phyloP scores from a whole-genome alignment of 2,888 invertebrate species.

The Amblyjoppa proteus region DNA sequence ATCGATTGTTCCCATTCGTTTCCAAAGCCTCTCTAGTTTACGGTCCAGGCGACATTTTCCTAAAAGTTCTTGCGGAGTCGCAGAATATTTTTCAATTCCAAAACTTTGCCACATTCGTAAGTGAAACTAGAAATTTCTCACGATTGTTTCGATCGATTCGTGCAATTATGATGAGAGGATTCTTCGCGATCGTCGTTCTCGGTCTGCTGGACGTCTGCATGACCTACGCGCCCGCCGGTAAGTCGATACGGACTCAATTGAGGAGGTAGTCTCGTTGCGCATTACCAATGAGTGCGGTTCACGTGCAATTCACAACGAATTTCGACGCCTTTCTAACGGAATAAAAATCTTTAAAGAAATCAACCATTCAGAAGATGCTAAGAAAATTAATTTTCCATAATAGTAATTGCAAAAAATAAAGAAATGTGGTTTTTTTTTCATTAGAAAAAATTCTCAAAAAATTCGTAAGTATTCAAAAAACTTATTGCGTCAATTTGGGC shows the following conservation, averaged over 20 bases:
- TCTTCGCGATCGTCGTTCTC: constrained; percentile 10
- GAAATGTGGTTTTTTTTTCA: too few species aligned
- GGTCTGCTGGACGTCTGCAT: constrained; percentile 18
- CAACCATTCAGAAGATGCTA: too few species aligned
- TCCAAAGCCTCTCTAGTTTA: constrained; percentile 34
- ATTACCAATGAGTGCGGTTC: too few species aligned
- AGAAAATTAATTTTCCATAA: too few species aligned
- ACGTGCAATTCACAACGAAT: too few species aligned
- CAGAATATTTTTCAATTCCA: neutral
- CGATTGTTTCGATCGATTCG: neutral
- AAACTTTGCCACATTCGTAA: neutral
- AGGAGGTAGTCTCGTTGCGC: too few species aligned
- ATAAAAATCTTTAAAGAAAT: too few species aligned
- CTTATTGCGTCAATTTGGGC: too few species aligned
- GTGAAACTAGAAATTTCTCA: neutral
- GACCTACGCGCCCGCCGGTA: constrained; percentile 40
- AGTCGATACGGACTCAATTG: neutral
- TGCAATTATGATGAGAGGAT: constrained; percentile 36
- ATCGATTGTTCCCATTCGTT: constrained; percentile 48
- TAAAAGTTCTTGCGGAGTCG: neutral
- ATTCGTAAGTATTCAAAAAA: too few species aligned
- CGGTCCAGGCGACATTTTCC: constrained; percentile 13
- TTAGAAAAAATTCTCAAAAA: too few species aligned
- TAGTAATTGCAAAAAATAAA: too few species aligned
- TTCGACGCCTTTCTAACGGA: too few species aligned